Evolutionary conservation across 2,113 vertebrate species (phyloP).

Genomic region (Aphelocoma coerulescens): DNA sequence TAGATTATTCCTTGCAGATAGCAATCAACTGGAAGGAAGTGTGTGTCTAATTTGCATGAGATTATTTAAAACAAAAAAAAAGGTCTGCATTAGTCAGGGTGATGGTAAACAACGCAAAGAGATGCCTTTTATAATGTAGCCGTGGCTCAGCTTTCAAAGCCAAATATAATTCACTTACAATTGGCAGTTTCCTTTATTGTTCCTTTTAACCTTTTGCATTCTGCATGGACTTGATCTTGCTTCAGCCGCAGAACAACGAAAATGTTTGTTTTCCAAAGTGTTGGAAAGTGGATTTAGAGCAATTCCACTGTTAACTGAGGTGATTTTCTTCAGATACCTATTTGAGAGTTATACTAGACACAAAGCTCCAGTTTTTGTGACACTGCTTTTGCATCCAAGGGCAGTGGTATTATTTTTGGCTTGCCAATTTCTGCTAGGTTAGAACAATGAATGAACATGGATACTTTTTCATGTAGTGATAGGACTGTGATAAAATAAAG

Average conservation of each 20-base stretch:
- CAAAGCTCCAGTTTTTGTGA: not conserved
- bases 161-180: constrained; percentile 81
- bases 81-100: constrained; percentile 83
- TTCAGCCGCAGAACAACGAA: not conserved
- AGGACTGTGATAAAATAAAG: not conserved
- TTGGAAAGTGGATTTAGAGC: not conserved
- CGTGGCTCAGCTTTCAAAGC: constrained; percentile 74
- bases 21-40: constrained; percentile 87
- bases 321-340: not conserved
- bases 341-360: not conserved
- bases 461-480: not conserved
- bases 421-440: not conserved
- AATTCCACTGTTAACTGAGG: not conserved
- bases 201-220: constrained; percentile 79
- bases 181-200: constrained; percentile 75
- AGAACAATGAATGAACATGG: not conserved
- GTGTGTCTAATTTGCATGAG: constrained; percentile 88
- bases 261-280: constrained; percentile 10
- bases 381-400: not conserved
- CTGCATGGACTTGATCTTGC: constrained; percentile 63
- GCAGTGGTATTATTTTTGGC: not conserved
- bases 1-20: constrained; percentile 85
- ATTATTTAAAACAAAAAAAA: constrained; percentile 87
- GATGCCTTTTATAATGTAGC: constrained; percentile 80
- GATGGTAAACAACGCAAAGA: constrained; percentile 80